Percentiles rank a stretch among this genome's conserved stretches.
phyloP scores from a whole-genome alignment of 2,113 vertebrate genomes.

The Psophia crepitans region DNA sequence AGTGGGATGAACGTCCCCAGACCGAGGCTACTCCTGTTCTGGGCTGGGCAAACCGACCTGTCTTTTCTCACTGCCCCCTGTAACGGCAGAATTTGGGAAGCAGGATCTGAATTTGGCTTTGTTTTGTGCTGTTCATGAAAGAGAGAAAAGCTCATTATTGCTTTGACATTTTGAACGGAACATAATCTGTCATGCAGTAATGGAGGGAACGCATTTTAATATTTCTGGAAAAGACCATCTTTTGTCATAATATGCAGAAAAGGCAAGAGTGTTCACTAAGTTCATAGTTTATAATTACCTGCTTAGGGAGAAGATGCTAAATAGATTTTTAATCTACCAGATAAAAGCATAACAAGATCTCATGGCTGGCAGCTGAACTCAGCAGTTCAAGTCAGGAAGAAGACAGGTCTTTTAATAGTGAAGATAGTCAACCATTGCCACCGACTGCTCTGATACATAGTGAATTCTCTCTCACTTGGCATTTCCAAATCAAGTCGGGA shows the following conservation, averaged over 20 bases:
- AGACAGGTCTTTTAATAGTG: not conserved
- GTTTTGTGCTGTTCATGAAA: not conserved
- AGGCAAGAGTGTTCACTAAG: slow-evolving; percentile 5
- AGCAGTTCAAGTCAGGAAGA: not conserved
- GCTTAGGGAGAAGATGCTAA: not conserved
- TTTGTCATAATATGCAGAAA: not conserved
- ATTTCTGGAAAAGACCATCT: slow-evolving; percentile 15
- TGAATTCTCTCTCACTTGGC: not conserved
- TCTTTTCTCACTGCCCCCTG: not conserved
- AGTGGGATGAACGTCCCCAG: not conserved
- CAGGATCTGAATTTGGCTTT: not conserved
- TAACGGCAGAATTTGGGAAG: not conserved
- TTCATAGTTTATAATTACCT: slow-evolving; percentile 34
- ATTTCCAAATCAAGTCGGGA: not conserved
- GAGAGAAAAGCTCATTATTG: not conserved
- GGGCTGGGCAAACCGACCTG: not conserved
- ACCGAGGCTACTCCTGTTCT: not conserved
- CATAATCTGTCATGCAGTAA: not conserved
- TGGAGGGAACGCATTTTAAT: slow-evolving; percentile 6
- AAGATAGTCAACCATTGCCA: not conserved
- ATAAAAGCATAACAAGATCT: not conserved
- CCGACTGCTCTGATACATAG: not conserved
- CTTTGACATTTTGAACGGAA: not conserved
- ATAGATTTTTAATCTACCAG: slow-evolving; percentile 3
- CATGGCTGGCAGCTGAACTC: not conserved